Evolutionary conservation across 92 coral and sea anemone species (phyloP), one percentile per base, ranked within the genome.

Genomic region (Heliopora coerulea): DNA sequence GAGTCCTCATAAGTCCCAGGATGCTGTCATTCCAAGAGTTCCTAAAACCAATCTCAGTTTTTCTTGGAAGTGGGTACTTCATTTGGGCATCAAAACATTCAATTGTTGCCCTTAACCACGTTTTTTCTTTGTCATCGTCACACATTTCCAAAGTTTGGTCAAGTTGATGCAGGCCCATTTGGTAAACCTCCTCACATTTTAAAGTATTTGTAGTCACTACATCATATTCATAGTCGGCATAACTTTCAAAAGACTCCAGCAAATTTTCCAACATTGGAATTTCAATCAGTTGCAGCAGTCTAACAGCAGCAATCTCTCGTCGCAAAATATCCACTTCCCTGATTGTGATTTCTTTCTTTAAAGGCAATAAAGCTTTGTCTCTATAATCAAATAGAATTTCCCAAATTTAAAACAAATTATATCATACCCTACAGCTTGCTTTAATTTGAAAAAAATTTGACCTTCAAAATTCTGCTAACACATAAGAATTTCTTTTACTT

Each of bases 221-320:
- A 12, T 84, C 83, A 19, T 67, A 60, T 32, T 75, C 66, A 28
- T 73, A 33, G 49, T 83, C 74, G 0, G 54, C 50, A 21, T 81
- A 85, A 24, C 82, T 78, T 48, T 48, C 79, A 52, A 79, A 73
- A 15, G 87, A 58, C 40, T 49, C 58, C 15, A 89, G 82, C 13
- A 86, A 50, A 3, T 84, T 89, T 33, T 95, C 99, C n/a, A 95
- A 86, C 76, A 74, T 90, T 12, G 88, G 83, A 28, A 86, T 59
- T 8, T 95, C 96, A 7, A 91, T 61, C 50, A 90, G 65, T 58
- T 84, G 88, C 34, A 95, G 96, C 42, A 95, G 79, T 59, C 80
- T 66, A 19, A 88, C 83, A 18, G 89, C 66, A 18, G 93, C 83
- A 40, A 87, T 75, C 44, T 67, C 73, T 44, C 72, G 34, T 46